phyloP scores from a whole-genome alignment of 2,797 vertebrate genomes.

The Adrianichthys oophorus region DNA sequence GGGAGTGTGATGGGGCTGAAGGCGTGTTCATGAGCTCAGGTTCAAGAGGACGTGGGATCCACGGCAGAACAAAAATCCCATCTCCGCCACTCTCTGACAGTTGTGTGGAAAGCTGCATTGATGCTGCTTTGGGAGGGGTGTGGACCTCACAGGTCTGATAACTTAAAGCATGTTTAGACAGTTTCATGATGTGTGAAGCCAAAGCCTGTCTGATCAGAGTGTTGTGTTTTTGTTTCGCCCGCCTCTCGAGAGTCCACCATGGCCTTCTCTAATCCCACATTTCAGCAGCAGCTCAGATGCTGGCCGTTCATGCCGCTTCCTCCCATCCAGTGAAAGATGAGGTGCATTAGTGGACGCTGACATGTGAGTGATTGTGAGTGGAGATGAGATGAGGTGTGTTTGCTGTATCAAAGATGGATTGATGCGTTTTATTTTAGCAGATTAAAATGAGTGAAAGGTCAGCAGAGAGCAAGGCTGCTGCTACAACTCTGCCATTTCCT shows the following conservation, averaged over 20 bases:
- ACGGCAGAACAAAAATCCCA: no score
- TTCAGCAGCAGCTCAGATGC: constrained; percentile 26
- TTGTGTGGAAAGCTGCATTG: no score
- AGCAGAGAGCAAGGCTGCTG: constrained; percentile 38
- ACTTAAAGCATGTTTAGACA: no score
- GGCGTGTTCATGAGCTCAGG: no score
- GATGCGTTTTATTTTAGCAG: constrained; percentile 71
- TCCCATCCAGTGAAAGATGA: constrained; percentile 62
- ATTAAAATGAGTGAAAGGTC: constrained; percentile 70
- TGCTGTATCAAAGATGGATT: constrained; percentile 48
- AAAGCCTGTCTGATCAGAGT: background rate
- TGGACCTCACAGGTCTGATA: no score
- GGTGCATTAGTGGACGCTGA: constrained; percentile 43
- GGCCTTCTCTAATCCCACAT: constrained; percentile 26
- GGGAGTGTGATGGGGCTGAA: no score
- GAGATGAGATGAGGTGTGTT: constrained; percentile 38
- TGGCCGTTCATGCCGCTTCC: constrained; percentile 41
- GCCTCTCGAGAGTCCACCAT: background rate
- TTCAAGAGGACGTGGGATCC: no score
- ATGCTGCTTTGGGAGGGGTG: no score
- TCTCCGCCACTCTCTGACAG: no score
- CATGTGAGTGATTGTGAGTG: constrained; percentile 30
- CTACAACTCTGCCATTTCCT: constrained; percentile 45
- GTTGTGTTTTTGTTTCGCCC: background rate
- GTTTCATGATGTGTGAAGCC: no score